Percentiles rank a stretch among this genome's conserved stretches.
Conservation (phyloP, 2,888 invertebrate species). For the Molanna angustata region DNA sequence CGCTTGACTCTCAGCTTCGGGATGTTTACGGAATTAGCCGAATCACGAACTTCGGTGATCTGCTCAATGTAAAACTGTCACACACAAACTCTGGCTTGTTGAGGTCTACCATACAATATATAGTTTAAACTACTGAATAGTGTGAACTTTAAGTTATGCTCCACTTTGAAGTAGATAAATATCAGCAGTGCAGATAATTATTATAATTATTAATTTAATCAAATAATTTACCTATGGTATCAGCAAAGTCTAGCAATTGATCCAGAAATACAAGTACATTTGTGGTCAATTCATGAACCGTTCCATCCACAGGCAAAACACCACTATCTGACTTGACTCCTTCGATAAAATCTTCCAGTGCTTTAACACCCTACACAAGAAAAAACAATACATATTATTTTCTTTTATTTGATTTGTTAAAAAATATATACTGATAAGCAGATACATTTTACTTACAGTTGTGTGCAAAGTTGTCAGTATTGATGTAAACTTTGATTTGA, state of each 20-base stretch:
- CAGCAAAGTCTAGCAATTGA: conserved; percentile 75
- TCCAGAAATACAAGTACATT: conserved; percentile 92
- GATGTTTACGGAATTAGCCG: too few relatives aligned
- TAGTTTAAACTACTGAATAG: too few relatives aligned
- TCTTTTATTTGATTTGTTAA: background rate
- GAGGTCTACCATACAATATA: too few relatives aligned
- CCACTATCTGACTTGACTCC: conserved; percentile 76
- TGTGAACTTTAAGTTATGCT: too few relatives aligned
- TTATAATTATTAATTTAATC: conserved; percentile 1
- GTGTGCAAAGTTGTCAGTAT: conserved; percentile 71
- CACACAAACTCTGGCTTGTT: too few relatives aligned
- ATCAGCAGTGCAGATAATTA: too few relatives aligned
- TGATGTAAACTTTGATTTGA: conserved; percentile 68
- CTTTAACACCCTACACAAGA: conserved; percentile 71
- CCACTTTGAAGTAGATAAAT: too few relatives aligned
- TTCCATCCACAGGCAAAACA: conserved; percentile 92
- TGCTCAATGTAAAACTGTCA: too few relatives aligned
- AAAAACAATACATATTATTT: too few relatives aligned
- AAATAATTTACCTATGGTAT: conserved; percentile 62
- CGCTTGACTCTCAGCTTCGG: too few relatives aligned
- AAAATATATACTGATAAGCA: background rate
- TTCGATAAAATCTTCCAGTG: conserved; percentile 90
- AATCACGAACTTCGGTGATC: too few relatives aligned
- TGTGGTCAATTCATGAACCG: conserved; percentile 94
- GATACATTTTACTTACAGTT: conserved; percentile 55